Conservation (phyloP, 2,888 invertebrate species). For the Eueremaeus valkanovi region DNA sequence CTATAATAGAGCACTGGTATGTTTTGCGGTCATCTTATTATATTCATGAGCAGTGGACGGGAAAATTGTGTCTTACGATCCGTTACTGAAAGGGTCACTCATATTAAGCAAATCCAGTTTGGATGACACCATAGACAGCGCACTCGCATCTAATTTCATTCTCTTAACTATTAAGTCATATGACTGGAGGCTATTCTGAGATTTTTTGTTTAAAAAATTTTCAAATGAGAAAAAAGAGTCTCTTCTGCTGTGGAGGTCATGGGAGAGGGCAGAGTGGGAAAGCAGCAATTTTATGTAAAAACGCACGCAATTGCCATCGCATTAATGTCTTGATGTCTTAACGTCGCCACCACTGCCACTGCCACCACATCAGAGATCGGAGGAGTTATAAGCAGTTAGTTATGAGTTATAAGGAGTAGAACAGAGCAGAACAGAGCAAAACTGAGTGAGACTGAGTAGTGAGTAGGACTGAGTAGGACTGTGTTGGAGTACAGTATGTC, state of each 20-base stretch:
- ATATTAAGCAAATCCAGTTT: slow-evolving; percentile 13
- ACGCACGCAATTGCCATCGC: slow-evolving; percentile 34
- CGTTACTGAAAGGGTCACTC: slow-evolving; percentile 24
- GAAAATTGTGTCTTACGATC: slow-evolving; percentile 28
- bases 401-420: too few species aligned
- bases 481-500: slow-evolving; percentile 4
- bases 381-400: too few species aligned
- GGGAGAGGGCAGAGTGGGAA: slow-evolving; percentile 31
- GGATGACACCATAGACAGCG: background rate
- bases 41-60: slow-evolving; percentile 24
- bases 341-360: background rate
- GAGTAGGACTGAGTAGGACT: too few species aligned
- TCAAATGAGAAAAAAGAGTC: slow-evolving; percentile 25
- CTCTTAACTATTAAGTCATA: slow-evolving; percentile 27
- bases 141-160: slow-evolving; percentile 18
- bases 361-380: background rate
- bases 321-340: slow-evolving; percentile 20
- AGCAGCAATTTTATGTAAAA: slow-evolving; percentile 34
- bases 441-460: too few species aligned
- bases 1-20: background rate
- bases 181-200: slow-evolving; percentile 17
- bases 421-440: too few species aligned
- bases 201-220: slow-evolving; percentile 25
- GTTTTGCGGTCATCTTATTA: slow-evolving; percentile 19
- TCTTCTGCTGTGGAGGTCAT: slow-evolving; percentile 13